Percentiles rank a stretch among this genome's conserved stretches.
Evolutionary conservation across 2,888 invertebrate genomes (phyloP).

Genomic region (Sphinx pinastri): DNA sequence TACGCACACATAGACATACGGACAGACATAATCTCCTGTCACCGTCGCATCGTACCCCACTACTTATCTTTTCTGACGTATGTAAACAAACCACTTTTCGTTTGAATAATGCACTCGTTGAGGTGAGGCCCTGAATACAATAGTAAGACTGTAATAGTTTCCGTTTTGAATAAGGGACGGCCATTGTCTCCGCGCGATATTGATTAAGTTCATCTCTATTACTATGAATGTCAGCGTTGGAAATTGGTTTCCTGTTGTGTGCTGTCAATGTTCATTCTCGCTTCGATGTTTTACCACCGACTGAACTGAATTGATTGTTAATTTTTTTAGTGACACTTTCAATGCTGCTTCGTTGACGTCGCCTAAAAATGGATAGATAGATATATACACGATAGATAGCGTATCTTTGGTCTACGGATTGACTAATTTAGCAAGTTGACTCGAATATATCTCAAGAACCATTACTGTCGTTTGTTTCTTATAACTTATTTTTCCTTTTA

Average conservation of each 20-base stretch:
- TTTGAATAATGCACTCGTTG: slow-evolving; percentile 77
- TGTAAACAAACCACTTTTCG: slow-evolving; percentile 79
- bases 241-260: slow-evolving; percentile 63
- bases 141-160: slow-evolving; percentile 80
- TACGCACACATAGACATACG: slow-evolving; percentile 28
- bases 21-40: slow-evolving; percentile 66
- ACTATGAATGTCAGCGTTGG: slow-evolving; percentile 56
- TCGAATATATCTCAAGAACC: too few relatives aligned
- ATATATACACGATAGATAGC: not conserved
- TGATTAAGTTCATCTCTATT: slow-evolving; percentile 74
- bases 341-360: not conserved
- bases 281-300: slow-evolving; percentile 27
- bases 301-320: slow-evolving; percentile 23
- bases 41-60: slow-evolving; percentile 62
- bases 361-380: not conserved
- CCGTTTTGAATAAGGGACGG: slow-evolving; percentile 80
- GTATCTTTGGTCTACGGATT: too few relatives aligned
- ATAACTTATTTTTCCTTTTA: too few relatives aligned
- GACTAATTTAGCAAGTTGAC: too few relatives aligned
- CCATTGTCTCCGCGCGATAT: slow-evolving; percentile 79
- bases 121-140: slow-evolving; percentile 79
- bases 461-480: too few relatives aligned
- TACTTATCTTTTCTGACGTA: slow-evolving; percentile 69
- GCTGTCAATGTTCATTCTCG: slow-evolving; percentile 48
- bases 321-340: slow-evolving; percentile 17